Evolutionary conservation across 2,888 invertebrate genomes (phyloP).

Genomic region (Thysanoteuthis rhombus): DNA sequence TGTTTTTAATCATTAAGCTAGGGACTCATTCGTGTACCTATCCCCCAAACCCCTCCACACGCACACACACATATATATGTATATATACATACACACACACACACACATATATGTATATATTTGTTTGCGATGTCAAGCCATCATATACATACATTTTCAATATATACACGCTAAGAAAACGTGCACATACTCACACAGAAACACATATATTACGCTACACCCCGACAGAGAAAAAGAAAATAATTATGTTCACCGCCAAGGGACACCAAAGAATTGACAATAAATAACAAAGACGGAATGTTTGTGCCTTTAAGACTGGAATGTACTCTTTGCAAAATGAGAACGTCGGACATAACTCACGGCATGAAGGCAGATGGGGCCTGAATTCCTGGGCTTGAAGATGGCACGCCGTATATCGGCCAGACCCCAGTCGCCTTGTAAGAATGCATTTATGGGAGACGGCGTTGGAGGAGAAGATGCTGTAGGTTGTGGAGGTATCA

Average conservation of each 20-base stretch:
- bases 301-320: not conserved
- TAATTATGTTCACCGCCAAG: not conserved
- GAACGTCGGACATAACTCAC: constrained; percentile 12
- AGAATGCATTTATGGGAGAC: not conserved
- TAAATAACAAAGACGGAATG: not conserved
- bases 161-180: not conserved
- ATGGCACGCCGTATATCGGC: constrained; percentile 20
- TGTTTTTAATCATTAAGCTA: too few relatives aligned
- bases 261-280: not conserved
- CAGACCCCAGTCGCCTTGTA: not conserved
- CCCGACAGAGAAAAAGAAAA: not conserved
- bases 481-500: not conserved
- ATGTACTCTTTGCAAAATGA: not conserved
- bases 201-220: not conserved
- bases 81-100: not conserved
- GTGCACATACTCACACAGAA: not conserved
- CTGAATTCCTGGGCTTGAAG: not conserved
- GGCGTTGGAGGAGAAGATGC: not conserved
- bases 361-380: not conserved
- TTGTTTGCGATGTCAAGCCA: not conserved
- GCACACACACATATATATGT: not conserved
- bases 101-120: not conserved
- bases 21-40: too few relatives aligned
- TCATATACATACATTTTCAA: not conserved
- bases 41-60: not conserved